Evolutionary conservation across 2,797 vertebrate species (phyloP), one percentile per base, ranked within the genome.

Genomic region (Epinephelus coioides): DNA sequence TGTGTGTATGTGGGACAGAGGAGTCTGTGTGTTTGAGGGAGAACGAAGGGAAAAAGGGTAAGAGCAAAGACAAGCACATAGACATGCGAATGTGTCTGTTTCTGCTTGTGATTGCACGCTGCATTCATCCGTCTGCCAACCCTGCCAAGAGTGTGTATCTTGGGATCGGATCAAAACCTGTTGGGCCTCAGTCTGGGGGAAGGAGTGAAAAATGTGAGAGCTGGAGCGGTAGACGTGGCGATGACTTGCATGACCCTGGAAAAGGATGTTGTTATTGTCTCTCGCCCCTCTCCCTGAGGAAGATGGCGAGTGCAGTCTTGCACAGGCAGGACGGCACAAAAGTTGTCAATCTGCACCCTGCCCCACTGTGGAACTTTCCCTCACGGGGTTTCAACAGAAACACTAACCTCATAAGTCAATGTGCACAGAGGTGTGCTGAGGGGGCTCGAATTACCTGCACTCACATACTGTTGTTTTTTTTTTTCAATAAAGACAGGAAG

Each of bases 181-280:
- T 66, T 67, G 55, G 79, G 75, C 79, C 81, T 74, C 81, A 27
- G 63, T 23, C n/a, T 23, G 55, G 68, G 55, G 54, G 30, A 44
- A 9, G 69, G 54, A 56, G 18, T 51, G 50, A 79, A 81, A 88
- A 71, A 80, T 77, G 77, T 57, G 65, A 3, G 47, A 69, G 63
- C 21, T 40, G 62, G 56, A 77, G 72, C 19, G 25, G 54, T 34
- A 79, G 88, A 88, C 77, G 64, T 72, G 78, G 81, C 63, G 30
- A 60, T 88, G 85, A 92, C 87, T 88, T 59, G 69, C 43, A 53
- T 83, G 85, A 91, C 86, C 89, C 82, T 66, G 65, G 47, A 88
- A 87, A 78, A 89, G 85, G 88, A 88, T 81, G 89, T 83, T 89
- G 79, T 86, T 82, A 88, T 83, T 86, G 82, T 91, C 77, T 88